Conservation (phyloP, 92 coral and sea anemone genomes). For the Palythoa caribaeorum region DNA sequence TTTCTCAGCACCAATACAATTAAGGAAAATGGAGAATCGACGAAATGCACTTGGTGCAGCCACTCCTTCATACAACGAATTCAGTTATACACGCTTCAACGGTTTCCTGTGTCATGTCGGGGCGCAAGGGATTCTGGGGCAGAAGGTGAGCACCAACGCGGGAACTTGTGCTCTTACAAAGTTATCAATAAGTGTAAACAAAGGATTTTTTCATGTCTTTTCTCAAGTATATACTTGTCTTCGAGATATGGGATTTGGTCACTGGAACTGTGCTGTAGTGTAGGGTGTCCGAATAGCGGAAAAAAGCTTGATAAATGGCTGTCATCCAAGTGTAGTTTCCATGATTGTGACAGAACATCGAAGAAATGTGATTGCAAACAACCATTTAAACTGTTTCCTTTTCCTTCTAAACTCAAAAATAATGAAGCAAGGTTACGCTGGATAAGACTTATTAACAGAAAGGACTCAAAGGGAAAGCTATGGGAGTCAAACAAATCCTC, state of each 20-base stretch:
- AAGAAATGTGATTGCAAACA: conserved; percentile 54
- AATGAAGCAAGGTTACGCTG: conserved; percentile 41
- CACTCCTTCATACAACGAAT: conserved; percentile 42
- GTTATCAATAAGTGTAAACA: no score
- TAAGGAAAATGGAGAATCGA: conserved; percentile 33
- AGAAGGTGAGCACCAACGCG: no score
- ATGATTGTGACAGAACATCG: conserved; percentile 47
- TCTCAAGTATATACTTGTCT: no score
- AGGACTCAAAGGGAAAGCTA: no score
- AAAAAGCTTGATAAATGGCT: conserved; percentile 59
- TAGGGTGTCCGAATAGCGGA: background rate
- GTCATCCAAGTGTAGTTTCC: conserved; percentile 48
- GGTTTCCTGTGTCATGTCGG: no score
- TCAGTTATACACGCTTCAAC: conserved; percentile 1
- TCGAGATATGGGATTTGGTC: conserved; percentile 52
- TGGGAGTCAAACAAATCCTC: conserved; percentile 20
- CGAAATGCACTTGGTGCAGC: conserved; percentile 42
- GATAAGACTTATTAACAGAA: background rate
- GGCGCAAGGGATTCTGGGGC: no score
- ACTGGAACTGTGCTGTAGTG: no score
- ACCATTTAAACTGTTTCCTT: conserved; percentile 46
- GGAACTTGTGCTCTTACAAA: no score
- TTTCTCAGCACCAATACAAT: background rate
- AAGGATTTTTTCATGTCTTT: no score
- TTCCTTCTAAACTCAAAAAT: conserved; percentile 49